A percentile compares a stretch with the other conserved stretches of the same genome.
These are phyloP conservation scores for Lithophane ornitopus DNA, from an alignment of 2,888 invertebrate species.

Conservation along the genomic window DNA sequence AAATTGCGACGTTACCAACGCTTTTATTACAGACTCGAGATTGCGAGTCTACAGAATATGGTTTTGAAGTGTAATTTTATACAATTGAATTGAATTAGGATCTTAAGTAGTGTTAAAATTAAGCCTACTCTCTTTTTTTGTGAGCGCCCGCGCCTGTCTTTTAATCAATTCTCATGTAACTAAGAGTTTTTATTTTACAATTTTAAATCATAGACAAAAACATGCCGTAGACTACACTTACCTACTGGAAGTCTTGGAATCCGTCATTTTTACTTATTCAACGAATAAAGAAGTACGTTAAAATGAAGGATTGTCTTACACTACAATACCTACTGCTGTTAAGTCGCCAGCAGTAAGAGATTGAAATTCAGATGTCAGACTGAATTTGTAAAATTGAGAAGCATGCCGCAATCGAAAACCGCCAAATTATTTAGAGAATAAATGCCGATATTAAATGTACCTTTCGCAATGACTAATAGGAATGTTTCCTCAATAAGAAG, in stretches of 20 bases:
- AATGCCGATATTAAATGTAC: no score
- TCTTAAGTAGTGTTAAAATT: constrained; percentile 46
- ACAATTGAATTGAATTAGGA: constrained; percentile 54
- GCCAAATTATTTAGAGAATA: background rate
- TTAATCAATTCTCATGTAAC: constrained; percentile 2
- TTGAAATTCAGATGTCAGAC: background rate
- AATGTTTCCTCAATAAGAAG: no score
- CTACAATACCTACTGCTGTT: background rate
- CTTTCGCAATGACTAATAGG: no score
- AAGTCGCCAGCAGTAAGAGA: background rate
- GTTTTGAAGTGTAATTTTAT: constrained; percentile 55
- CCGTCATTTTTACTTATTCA: background rate
- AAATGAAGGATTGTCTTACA: background rate
- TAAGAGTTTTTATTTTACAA: background rate
- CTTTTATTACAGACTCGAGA: constrained; percentile 64
- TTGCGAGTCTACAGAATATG: constrained; percentile 51
- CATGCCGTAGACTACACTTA: background rate
- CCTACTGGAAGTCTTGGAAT: background rate
- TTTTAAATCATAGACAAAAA: background rate
- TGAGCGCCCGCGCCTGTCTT: background rate
- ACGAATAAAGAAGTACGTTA: no score
- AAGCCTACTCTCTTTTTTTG: constrained; percentile 25
- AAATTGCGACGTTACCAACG: constrained; percentile 73
- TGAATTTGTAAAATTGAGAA: background rate
- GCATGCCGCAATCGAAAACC: background rate